A percentile compares a stretch with the other conserved stretches of the same genome.
Conservation (phyloP, 2,113 vertebrate species). For the Nothocercus julius region DNA sequence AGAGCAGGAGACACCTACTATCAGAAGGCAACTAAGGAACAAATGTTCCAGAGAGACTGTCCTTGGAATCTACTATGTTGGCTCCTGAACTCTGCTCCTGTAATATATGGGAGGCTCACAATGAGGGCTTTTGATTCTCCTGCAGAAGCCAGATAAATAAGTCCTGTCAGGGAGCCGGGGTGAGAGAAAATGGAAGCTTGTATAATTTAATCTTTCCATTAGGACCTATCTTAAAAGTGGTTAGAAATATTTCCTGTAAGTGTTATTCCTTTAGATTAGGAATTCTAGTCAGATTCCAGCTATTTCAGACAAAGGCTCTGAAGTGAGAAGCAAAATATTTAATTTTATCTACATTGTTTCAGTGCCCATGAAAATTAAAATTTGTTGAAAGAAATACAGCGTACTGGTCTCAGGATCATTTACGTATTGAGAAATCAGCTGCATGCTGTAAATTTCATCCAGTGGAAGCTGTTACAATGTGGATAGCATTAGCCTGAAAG, state of each 20-base stretch:
- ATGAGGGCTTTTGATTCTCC: neutral
- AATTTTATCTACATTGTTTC: neutral
- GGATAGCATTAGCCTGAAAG: neutral
- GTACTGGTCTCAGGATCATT: neutral
- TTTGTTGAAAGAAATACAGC: neutral
- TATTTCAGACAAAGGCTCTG: neutral
- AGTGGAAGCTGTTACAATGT: neutral
- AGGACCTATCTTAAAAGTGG: neutral
- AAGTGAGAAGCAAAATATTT: neutral
- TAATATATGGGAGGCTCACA: neutral
- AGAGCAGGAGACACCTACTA: neutral
- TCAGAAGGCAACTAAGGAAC: neutral
- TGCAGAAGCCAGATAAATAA: neutral
- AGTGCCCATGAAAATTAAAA: neutral
- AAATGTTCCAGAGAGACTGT: neutral
- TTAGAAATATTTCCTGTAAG: neutral
- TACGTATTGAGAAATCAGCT: neutral
- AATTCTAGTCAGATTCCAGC: neutral
- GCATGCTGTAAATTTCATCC: neutral
- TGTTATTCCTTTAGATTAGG: neutral
- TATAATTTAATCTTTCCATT: neutral
- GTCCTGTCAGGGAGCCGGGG: neutral
- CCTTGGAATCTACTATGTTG: neutral
- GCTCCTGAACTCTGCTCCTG: neutral
- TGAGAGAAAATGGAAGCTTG: neutral